A percentile compares a stretch with the other conserved stretches of the same genome.
These are phyloP conservation scores for Temnothorax nylanderi DNA, from an alignment of 1,140 invertebrate genomes.

Conservation along the genomic window DNA sequence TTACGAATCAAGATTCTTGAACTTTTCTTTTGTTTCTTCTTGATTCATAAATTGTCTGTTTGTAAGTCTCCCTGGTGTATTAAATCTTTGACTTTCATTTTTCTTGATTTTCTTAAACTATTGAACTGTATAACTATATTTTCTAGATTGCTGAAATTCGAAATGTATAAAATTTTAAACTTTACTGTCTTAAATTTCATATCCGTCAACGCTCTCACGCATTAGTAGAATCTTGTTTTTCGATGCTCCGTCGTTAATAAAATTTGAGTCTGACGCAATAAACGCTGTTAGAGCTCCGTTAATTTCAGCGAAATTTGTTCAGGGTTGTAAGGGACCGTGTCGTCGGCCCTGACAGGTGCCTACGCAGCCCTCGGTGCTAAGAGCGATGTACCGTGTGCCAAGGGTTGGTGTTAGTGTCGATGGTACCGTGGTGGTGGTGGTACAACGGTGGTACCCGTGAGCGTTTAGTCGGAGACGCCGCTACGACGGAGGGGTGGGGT, in stretches of 20 bases:
- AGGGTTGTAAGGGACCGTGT: neutral
- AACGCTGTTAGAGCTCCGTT: neutral
- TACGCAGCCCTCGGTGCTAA: constrained; percentile 61
- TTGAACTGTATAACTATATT: neutral
- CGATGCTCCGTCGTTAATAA: constrained; percentile 1
- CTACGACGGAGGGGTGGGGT: constrained; percentile 58
- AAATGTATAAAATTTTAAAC: neutral
- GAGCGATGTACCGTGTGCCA: constrained; percentile 70
- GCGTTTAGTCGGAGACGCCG: constrained; percentile 49
- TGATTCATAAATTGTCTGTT: neutral
- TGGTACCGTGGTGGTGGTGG: constrained; percentile 35
- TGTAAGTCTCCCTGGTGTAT: neutral
- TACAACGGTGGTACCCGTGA: constrained; percentile 45
- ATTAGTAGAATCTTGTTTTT: neutral
- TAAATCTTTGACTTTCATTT: neutral
- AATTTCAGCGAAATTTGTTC: neutral
- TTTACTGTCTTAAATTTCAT: neutral
- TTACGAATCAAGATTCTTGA: neutral
- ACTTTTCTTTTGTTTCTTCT: neutral
- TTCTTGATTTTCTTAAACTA: neutral
- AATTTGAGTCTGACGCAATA: neutral
- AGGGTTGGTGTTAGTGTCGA: constrained; percentile 65
- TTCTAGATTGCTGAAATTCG: neutral
- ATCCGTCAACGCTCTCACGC: neutral
- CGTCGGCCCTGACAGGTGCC: constrained; percentile 53